Evolutionary conservation across 2,113 vertebrate genomes (phyloP), one percentile per base, ranked within the genome.

Genomic region (Brachypteracias leptosomus): DNA sequence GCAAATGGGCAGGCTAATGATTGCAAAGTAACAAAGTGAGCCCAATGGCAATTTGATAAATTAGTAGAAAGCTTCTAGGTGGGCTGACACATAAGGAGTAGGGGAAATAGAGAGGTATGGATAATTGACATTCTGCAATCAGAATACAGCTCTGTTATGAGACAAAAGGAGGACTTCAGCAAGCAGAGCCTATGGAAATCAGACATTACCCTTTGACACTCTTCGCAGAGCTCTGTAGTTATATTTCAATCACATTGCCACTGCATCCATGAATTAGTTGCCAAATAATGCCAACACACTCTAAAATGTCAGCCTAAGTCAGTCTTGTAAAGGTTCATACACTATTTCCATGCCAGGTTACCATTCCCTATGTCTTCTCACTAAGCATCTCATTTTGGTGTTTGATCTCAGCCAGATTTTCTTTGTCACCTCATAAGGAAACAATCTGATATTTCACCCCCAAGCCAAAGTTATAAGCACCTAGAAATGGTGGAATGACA

Each of bases 371-470:
- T 40, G 36, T 24, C 24, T 65, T 86, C 17, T 36, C 35, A 55
- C 65, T 55, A 74, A 63, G 68, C 70, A 87, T 29, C 18, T 89
- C 8, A 0, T n/a, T 70, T 40, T 63, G 21, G 10, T 86, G 55
- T 80, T 89, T 87, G 57, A 92, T 87, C 65, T 63, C 42, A 81
- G 61, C 4, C 57, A 95, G 73, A 75, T 89, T 90, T 91, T 89
- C 28, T 76, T 59, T 36, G 28, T 57, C 68, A 70, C 25, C 19
- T 88, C 55, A 25, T 82, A 66, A 81, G 38, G 40, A 92, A 94
- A 71, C 0, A 25, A 81, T 40, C 18, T 17, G 25, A 42, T 79
- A 25, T 73, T 95, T 92, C 61, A 65, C 11, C 21, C 24, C 16
- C 44, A 58, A 55, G 74, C 47, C 19, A 68, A 68, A 86, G 55